phyloP scores from a whole-genome alignment of 2,113 vertebrate genomes.

The Turnix velox region DNA sequence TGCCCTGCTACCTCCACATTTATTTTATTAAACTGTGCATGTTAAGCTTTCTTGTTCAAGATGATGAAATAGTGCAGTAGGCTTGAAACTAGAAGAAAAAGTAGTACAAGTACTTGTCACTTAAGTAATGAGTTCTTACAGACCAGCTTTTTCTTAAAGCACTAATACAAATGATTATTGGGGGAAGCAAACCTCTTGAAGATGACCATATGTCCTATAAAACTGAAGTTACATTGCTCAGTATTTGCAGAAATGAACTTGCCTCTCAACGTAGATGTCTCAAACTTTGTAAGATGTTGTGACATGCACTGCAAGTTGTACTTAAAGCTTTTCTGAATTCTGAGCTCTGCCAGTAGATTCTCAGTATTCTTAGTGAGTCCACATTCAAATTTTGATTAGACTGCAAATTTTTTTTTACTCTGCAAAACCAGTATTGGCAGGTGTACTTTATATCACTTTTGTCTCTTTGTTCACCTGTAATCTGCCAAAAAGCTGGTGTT shows the following conservation, averaged over 20 bases:
- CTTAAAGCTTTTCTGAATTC: not conserved
- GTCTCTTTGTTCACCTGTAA: not conserved
- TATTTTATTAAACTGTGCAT: not conserved
- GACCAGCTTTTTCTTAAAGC: not conserved
- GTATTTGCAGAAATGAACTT: not conserved
- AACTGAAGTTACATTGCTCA: not conserved
- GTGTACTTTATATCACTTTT: not conserved
- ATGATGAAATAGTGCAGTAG: not conserved
- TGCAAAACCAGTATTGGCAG: not conserved
- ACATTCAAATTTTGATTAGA: not conserved
- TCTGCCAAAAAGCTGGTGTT: not conserved
- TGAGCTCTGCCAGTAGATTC: not conserved
- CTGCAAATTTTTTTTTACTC: not conserved
- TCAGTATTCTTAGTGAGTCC: not conserved
- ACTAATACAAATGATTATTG: not conserved
- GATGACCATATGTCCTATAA: not conserved
- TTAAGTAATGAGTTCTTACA: not conserved
- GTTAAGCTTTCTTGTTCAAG: conserved; percentile 1
- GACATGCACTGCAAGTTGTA: not conserved
- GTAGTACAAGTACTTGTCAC: not conserved
- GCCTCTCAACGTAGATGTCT: not conserved
- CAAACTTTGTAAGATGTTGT: not conserved
- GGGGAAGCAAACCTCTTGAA: not conserved
- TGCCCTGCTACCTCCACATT: conserved; percentile 20
- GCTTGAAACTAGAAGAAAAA: not conserved